Base-by-base conservation (phyloP, 2,113 vertebrate genomes). In the Chionodraco myersi region DNA sequence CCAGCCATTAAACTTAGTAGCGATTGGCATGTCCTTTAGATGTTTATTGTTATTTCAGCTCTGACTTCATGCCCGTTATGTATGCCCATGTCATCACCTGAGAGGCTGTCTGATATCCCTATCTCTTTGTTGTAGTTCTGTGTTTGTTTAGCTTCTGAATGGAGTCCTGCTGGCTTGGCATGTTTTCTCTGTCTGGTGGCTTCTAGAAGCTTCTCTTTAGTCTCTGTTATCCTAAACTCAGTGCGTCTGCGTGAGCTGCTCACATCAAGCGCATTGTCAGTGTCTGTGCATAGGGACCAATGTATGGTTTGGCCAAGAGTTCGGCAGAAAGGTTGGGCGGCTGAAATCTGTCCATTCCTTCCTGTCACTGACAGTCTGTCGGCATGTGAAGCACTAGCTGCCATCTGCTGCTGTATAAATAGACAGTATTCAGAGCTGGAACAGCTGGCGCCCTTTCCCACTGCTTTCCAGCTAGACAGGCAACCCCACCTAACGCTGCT, bases 381-480 rank as follows among this genome's bases (percentile, higher is more conserved):
- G 92, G 92, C 91, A 92, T 91, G 90, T 56, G 36, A 88, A 88
- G 91, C 89, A 86, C 88, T 88, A 91, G 84, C 86, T 85, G 78
- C 94, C 95, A 94, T 94, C 94, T 95, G 94, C 88, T 92, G 87
- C 86, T 90, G 90, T 94, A 94, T 92, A 93, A 95, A 94, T 95
- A 95, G 93, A 89, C 81, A 44, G 84, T 79, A 88, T 86, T 85
- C 86, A 81, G 81, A 69, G 73, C 79, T 87, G 77, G 79, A 92
- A 93, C 91, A 91, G 89, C 94, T 94, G 89, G 86, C 88, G 6
- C 82, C 87, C 90, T 90, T 85, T 87, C 47, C 26, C 26, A 74
- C 41, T 81, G 80, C 76, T 88, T 86, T 89, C 41, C 60, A 84
- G 75, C 73, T 53, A 76, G 75, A 66, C 41, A 3, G 54, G 74